Evolutionary conservation across 2,888 invertebrate species (phyloP).

Genomic region (Hypena proboscidalis): DNA sequence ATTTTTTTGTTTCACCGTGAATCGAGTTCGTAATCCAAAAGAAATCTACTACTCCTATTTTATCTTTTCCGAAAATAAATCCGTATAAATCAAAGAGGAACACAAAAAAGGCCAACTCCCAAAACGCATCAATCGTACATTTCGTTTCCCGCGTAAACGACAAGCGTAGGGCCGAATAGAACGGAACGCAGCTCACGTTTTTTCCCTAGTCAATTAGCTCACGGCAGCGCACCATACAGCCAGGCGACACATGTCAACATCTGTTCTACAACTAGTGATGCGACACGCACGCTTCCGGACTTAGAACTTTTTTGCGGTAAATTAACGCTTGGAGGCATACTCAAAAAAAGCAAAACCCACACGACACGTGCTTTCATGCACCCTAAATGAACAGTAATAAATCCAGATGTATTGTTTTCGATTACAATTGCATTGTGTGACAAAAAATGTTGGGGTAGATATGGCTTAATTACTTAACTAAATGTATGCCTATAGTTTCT

Average conservation of each 20-base stretch:
- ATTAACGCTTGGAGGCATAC: slow-evolving; percentile 67
- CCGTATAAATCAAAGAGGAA: slow-evolving; percentile 24
- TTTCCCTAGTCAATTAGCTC: slow-evolving; percentile 78
- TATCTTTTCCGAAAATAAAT: slow-evolving; percentile 19
- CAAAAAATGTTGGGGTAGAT: slow-evolving; percentile 6
- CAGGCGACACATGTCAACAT: slow-evolving; percentile 80
- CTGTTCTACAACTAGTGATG: slow-evolving; percentile 78
- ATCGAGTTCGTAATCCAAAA: too few species aligned
- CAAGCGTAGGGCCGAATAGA: slow-evolving; percentile 22
- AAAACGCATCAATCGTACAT: slow-evolving; percentile 51
- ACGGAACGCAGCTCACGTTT: slow-evolving; percentile 59
- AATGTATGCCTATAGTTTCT: slow-evolving; percentile 1
- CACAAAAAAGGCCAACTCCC: slow-evolving; percentile 37
- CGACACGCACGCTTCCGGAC: slow-evolving; percentile 74
- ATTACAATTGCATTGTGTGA: slow-evolving; percentile 18
- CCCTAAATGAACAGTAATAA: slow-evolving; percentile 46
- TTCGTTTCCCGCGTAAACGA: slow-evolving; percentile 48
- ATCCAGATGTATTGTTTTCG: slow-evolving; percentile 31
- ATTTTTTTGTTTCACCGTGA: too few species aligned
- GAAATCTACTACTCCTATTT: too few species aligned
- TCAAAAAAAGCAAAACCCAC: slow-evolving; percentile 51
- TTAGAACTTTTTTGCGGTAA: slow-evolving; percentile 71
- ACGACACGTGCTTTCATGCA: slow-evolving; percentile 51
- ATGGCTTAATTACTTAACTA: slow-evolving; percentile 14
- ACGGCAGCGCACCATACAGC: slow-evolving; percentile 58